Conservation (phyloP, 2,797 vertebrate genomes). For the Eulemur albifrons region DNA sequence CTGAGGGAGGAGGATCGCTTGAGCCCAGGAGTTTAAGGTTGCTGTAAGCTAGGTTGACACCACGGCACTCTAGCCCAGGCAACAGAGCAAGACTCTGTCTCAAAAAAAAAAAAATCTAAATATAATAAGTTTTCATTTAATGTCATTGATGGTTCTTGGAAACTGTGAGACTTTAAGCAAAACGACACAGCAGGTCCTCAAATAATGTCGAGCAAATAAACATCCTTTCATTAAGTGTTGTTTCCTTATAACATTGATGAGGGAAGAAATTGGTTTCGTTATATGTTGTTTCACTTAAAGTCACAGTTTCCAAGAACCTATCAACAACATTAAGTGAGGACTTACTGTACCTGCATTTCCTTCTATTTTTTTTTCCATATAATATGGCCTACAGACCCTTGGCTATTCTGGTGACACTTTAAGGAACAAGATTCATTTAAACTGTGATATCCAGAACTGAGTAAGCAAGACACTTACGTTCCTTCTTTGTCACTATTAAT, state of each 20-base stretch:
- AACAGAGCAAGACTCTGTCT: too few species aligned
- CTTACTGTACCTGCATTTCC: not conserved
- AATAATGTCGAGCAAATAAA: not conserved
- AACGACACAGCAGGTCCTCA: not conserved
- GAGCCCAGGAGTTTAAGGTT: too few species aligned
- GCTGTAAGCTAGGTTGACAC: too few species aligned
- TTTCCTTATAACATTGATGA: not conserved
- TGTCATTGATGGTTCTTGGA: not conserved
- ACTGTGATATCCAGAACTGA: not conserved
- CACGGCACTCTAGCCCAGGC: too few species aligned
- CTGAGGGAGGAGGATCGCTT: too few species aligned
- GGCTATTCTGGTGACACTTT: not conserved
- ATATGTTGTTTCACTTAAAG: not conserved
- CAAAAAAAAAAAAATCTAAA: not conserved
- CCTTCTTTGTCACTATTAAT: not conserved
- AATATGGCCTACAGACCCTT: not conserved
- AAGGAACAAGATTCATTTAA: constrained; percentile 31
- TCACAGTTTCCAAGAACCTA: not conserved
- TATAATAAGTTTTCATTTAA: not conserved
- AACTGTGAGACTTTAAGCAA: not conserved
- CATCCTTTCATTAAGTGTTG: not conserved
- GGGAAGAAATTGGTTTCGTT: not conserved
- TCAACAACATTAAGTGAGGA: not conserved
- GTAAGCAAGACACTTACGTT: not conserved
- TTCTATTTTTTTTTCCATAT: not conserved